Evolutionary conservation across 2,888 invertebrate genomes (phyloP), one percentile per base, ranked within the genome.

Genomic region (Lacanobia oleracea): DNA sequence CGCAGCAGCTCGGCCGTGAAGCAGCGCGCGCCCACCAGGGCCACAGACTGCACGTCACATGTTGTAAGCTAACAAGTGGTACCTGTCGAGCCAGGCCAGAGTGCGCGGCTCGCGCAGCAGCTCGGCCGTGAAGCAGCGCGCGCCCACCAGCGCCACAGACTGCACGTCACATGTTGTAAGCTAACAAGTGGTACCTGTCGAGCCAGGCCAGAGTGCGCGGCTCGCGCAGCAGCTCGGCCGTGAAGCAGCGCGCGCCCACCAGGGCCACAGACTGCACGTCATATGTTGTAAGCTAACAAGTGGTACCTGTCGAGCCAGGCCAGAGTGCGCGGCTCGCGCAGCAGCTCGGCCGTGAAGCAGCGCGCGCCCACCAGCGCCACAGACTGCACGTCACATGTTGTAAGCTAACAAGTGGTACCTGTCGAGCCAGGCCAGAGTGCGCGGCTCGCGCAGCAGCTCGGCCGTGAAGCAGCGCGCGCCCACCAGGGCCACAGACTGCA

Each of bases 361-460:
- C 98, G 97, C 70, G 98, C 97, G 12, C 98, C 97, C 84, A 99
- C 96, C 82, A 99, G 95, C 87, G 98, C 97, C 23, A 98, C 98
- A 37, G 99, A 98, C 95, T 99, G 99, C 77, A 99, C 98, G 95
- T 99, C 99, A n/a, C n/a, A n/a, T n/a, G n/a, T n/a, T n/a, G n/a
- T n/a, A n/a, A 27, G 27, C 98, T 97, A 21, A 98, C 98, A 18
- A 5, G 4, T 18, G 3, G 27, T 56, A 79, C 82, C 79, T 79
- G 68, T 79, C 79, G 18, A 79, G 82, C 82, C 81, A 81, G 83
- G 61, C 72, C 18, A 10, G 96, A 67, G 97, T 97, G 79, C 98
- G 97, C 63, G 61, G 97, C 97, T 88, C 98, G 92, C 96, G 87
- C 67, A 97, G 96, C 81, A 98, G 95, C 82, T 98, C 97, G 23